Evolutionary conservation across 23 tunicate species (phyloP).

Genomic region (Ciona savignyi): DNA sequence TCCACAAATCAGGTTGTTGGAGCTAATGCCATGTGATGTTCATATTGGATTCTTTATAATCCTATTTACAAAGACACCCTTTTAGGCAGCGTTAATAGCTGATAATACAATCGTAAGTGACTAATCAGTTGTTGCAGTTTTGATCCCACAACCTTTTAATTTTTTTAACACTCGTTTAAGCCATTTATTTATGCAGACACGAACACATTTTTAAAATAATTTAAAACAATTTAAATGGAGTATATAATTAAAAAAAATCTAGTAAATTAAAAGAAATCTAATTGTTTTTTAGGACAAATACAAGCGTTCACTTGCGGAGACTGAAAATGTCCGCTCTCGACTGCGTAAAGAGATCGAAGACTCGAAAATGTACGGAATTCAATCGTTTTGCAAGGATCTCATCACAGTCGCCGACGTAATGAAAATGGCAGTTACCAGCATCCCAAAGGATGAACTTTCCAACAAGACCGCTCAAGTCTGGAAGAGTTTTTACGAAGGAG

Average conservation of each 20-base stretch:
- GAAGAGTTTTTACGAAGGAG: conserved; percentile 73
- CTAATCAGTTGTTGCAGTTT: not conserved
- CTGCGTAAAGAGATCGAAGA: conserved; percentile 68
- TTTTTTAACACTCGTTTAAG: not conserved
- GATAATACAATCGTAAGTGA: too few species aligned
- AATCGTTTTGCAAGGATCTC: conserved; percentile 85
- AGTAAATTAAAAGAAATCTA: too few species aligned
- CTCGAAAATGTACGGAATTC: conserved; percentile 70
- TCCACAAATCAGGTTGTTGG: too few species aligned
- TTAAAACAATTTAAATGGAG: too few species aligned
- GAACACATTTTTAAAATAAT: too few species aligned
- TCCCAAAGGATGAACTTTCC: conserved; percentile 34
- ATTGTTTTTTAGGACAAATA: conserved; percentile 71
- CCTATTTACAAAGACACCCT: too few species aligned
- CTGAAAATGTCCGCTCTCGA: conserved; percentile 79
- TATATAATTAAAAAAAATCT: too few species aligned
- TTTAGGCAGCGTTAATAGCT: too few species aligned
- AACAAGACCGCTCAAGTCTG: conserved; percentile 27
- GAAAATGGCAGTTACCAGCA: conserved; percentile 56
- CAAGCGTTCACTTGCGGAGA: conserved; percentile 75
- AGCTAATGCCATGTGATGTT: too few species aligned
- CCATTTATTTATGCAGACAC: too few species aligned
- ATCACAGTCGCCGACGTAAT: conserved; percentile 81
- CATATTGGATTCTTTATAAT: too few species aligned
- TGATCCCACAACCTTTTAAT: not conserved